Evolutionary conservation across 2,113 vertebrate genomes (phyloP), one percentile per base, ranked within the genome.

Genomic region (Oreochromis aureus): DNA sequence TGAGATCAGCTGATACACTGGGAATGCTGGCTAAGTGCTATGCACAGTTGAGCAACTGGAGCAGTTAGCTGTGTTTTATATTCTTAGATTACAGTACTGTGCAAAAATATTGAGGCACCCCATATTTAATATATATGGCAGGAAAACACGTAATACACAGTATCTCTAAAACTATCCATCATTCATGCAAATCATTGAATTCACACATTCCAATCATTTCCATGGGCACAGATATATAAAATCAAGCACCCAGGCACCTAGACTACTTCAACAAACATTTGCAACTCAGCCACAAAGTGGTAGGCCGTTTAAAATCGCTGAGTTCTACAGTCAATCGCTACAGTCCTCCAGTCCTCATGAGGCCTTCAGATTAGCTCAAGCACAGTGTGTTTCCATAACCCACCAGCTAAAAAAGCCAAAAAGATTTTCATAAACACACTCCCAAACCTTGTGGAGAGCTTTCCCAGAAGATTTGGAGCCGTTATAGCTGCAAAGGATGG

Each of bases 361-460:
- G 12, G 36, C n/a, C 36, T 71, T 71, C n/a, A 41, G 36, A 69
- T 69, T 9, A 69, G 36, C 8, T 69, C 22, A 69, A 69, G 63
- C 11, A 41, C 36, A 41, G 3, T 41, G 63, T 41, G 63, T 69
- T 69, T 69, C 63, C 63, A 69, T 41, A 41, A 41, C 36, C 5
- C 6, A 41, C 12, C n/a, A 69, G 63, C 63, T 69, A 41, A 12
- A 71, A 36, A 44, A 44, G 4, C 32, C 61, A 66, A n/a, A 39
- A 0, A 66, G 12, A 66, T 66, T 66, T n/a, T 18, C 32, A n/a
- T n/a, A 66, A 66, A 66, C 61, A 66, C 4, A 66, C 34, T n/a
- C 1, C 6, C 4, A 66, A 66, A 66, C 32, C 10, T 0, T 7
- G 34, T n/a, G 61, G 34, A 66, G 0, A 12, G 61, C 61, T 19